Base-by-base conservation (phyloP, 2,888 invertebrate genomes). In the Brenthis hecate region DNA sequence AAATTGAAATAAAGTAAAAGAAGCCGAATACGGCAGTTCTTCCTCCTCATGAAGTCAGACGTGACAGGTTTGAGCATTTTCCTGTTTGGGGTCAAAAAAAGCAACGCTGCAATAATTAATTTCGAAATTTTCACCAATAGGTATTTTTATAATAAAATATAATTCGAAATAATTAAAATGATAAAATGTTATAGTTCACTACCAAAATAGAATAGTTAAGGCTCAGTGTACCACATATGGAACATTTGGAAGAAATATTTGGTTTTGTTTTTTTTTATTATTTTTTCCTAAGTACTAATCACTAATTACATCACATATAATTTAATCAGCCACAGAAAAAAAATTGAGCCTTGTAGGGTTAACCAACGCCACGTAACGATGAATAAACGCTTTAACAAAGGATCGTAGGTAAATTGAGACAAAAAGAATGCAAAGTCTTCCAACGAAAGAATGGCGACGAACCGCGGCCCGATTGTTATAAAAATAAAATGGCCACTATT, bases 401-500 rank as follows among this genome's bases (percentile, higher is more conserved):
- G 65, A 50, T 54, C 65, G 43, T 65, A 58, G 62, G 47, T 68
- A 50, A 56, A 66, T 58, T 62, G 62, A 58, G 57, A 68, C 56
- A 64, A 60, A 70, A 64, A 61, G 36, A 48, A 58, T 36, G 36
- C 64, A 16, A 48, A 48, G 48, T 43, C 36, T 58, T 47, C 48
- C 48, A 60, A 66, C 62, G 51, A 60, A 72, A 64, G 70, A 69
- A 71, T 66, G 69, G 69, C 70, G 67, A 66, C 56, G 72, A 32
- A 64, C 54, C 68, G 70, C 68, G 67, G 72, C 14, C 63, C 70
- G 68, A 72, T 66, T 66, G 70, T 68, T 65, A 64, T 64, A 70
- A 72, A 71, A 73, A 75, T 70, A 73, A 73, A 73, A 73, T 69
- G 65, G 65, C 72, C 74, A 69, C 75, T 74, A 77, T 77, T 77